phyloP scores from a whole-genome alignment of 2,113 vertebrate species.

The Ceyx melanurus region DNA sequence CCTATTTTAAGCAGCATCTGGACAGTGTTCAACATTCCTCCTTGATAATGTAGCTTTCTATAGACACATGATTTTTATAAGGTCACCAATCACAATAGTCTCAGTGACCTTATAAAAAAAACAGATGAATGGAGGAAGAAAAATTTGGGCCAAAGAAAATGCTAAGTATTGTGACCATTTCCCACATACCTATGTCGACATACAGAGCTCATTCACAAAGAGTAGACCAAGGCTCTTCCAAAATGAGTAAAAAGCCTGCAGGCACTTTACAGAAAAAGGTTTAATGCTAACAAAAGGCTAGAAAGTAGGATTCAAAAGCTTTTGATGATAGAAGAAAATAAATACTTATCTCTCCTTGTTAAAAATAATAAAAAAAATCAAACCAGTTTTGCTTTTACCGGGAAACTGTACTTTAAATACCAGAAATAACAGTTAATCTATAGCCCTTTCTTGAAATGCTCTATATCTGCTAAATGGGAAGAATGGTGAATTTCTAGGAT shows the following conservation, averaged over 20 bases:
- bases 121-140: background rate
- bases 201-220: background rate
- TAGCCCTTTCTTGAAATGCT: background rate
- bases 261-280: background rate
- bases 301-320: background rate
- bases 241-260: background rate
- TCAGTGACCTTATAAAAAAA: constrained; percentile 19
- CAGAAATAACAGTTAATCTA: background rate
- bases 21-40: background rate
- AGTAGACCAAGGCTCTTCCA: background rate
- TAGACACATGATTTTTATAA: background rate
- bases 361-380: background rate
- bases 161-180: background rate
- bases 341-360: background rate
- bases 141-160: background rate
- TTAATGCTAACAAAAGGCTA: background rate
- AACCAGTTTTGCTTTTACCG: background rate
- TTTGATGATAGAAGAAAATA: background rate
- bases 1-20: background rate
- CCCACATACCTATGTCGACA: background rate
- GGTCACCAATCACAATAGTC: background rate
- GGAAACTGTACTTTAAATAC: background rate
- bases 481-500: background rate
- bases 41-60: background rate
- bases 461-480: background rate